Evolutionary conservation across 1,140 invertebrate species (phyloP).

Genomic region (Calliopsis andreniformis): DNA sequence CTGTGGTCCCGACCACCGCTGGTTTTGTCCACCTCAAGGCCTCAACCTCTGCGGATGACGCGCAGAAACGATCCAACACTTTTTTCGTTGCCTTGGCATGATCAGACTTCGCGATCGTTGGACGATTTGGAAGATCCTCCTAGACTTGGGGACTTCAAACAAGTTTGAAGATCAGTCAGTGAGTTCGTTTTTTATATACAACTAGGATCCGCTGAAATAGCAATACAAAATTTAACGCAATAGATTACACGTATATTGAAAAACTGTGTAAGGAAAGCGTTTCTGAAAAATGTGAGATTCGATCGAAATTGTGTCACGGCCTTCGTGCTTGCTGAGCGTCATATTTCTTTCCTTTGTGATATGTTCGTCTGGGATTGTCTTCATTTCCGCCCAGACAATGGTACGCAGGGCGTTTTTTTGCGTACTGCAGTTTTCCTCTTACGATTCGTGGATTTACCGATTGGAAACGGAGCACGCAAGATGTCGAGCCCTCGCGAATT

Average conservation of each 20-base stretch:
- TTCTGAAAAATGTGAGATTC: background rate
- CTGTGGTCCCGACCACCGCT: background rate
- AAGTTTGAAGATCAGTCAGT: no score
- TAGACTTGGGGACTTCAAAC: no score
- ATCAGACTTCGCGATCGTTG: background rate
- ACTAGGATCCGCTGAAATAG: no score
- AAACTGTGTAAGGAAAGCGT: no score
- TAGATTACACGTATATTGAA: no score
- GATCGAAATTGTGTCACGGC: slow-evolving; percentile 50
- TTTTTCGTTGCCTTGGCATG: background rate
- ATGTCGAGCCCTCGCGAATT: slow-evolving; percentile 19
- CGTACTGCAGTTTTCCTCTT: background rate
- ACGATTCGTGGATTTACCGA: slow-evolving; percentile 15
- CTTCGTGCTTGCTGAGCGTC: slow-evolving; percentile 30
- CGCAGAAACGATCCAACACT: background rate
- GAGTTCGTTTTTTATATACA: no score
- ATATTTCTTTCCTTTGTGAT: slow-evolving; percentile 16
- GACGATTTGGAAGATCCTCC: slow-evolving; percentile 14
- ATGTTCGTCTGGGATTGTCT: slow-evolving; percentile 40
- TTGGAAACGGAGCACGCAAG: slow-evolving; percentile 43
- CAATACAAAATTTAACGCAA: no score
- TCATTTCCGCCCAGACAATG: slow-evolving; percentile 24
- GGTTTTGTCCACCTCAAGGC: slow-evolving; percentile 13
- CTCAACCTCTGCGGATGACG: background rate
- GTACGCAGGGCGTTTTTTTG: background rate